phyloP scores from a whole-genome alignment of 2,797 vertebrate species.

The Pseudomugil tenellus region DNA sequence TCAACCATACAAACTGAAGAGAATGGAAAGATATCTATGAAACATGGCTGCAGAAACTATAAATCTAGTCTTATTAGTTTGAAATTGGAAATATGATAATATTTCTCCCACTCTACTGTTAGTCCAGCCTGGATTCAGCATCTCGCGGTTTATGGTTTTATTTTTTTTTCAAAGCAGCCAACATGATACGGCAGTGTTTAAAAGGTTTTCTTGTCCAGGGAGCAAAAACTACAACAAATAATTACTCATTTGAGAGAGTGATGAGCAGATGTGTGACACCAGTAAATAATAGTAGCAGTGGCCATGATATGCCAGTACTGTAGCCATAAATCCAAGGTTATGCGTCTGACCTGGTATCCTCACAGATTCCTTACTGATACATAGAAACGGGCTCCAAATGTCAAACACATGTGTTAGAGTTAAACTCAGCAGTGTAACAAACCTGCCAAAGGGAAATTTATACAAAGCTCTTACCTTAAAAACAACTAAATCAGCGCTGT shows the following conservation, averaged over 20 bases:
- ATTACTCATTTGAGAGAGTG: background rate
- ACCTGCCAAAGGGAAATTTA: background rate
- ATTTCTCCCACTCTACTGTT: background rate
- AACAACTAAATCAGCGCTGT: background rate
- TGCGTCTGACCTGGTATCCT: background rate
- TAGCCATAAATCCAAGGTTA: background rate
- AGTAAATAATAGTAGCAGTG: background rate
- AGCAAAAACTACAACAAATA: conserved; percentile 16
- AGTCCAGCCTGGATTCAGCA: too few relatives aligned
- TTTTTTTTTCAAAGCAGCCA: background rate
- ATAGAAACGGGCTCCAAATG: background rate
- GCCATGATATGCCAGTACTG: background rate
- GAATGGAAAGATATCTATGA: background rate
- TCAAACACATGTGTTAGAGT: background rate
- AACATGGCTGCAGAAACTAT: background rate
- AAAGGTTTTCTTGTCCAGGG: conserved; percentile 19
- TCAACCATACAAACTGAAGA: background rate
- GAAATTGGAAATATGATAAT: background rate
- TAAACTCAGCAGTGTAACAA: background rate
- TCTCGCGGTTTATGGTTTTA: background rate
- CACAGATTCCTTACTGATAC: too few relatives aligned
- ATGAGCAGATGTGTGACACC: background rate
- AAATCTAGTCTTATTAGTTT: background rate
- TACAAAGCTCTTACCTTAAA: background rate
- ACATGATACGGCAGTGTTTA: background rate